These are phyloP conservation scores for Sebastes umbrosus DNA, from an alignment of 2,797 vertebrate species.

Conservation along the genomic window DNA sequence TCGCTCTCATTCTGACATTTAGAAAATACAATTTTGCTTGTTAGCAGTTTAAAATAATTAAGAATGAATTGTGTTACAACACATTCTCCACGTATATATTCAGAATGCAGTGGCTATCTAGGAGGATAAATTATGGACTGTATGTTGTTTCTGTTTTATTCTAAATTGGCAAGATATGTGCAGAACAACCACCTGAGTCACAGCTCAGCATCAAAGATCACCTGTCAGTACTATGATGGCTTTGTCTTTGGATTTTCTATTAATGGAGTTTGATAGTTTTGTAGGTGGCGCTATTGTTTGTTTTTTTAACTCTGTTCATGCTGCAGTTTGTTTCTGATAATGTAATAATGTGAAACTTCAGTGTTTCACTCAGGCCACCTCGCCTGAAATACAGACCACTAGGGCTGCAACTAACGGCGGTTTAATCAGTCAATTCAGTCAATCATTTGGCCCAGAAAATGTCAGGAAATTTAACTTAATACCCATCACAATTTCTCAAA, in stretches of 20 bases:
- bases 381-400: not conserved
- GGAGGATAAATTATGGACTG: not conserved
- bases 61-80: not conserved
- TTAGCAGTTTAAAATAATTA: not conserved
- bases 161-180: not conserved
- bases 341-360: not conserved
- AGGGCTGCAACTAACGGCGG: not conserved
- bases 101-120: not conserved
- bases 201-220: not conserved
- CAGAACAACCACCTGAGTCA: not conserved
- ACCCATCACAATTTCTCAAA: too few relatives aligned
- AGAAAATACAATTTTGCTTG: not conserved
- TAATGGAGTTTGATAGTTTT: not conserved
- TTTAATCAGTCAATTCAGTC: too few relatives aligned
- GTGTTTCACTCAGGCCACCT: not conserved
- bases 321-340: not conserved
- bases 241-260: not conserved
- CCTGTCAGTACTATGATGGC: not conserved
- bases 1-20: not conserved
- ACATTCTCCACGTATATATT: not conserved
- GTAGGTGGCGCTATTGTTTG: not conserved
- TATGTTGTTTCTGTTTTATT: not conserved
- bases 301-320: not conserved
- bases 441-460: not conserved
- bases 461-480: not conserved